Percentiles rank a stretch among this genome's conserved stretches.
These are phyloP conservation scores for Drosophila paramelanica DNA, from an alignment of 2,888 invertebrate species.

Conservation along the genomic window DNA sequence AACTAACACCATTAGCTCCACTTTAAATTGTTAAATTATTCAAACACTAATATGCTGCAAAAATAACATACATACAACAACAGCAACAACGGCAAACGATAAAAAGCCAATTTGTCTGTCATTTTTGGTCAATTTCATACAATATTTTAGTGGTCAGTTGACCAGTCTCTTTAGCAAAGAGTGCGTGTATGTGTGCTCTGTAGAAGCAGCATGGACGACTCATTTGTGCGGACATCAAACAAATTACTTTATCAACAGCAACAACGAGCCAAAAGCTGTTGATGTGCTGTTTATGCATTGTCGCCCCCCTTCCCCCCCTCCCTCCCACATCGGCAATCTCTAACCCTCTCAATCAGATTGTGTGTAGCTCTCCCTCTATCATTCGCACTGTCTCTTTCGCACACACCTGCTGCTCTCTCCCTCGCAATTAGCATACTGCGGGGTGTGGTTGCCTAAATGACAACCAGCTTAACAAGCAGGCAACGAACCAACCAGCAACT, in stretches of 20 bases:
- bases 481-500: constrained; percentile 70
- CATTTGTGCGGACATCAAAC: constrained; percentile 75
- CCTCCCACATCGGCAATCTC: constrained; percentile 16
- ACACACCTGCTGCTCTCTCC: constrained; percentile 53
- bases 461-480: constrained; percentile 58
- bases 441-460: constrained; percentile 76
- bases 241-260: constrained; percentile 78
- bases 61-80: constrained; percentile 46
- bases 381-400: constrained; percentile 3
- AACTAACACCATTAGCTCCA: constrained; percentile 81
- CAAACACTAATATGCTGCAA: constrained; percentile 73
- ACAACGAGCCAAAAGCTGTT: constrained; percentile 71
- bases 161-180: constrained; percentile 47
- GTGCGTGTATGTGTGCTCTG: constrained; percentile 47
- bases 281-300: constrained; percentile 72
- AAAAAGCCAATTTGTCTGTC: constrained; percentile 80
- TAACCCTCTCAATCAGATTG: constrained; percentile 14
- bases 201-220: constrained; percentile 46
- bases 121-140: constrained; percentile 80
- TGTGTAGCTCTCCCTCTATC: constrained; percentile 7
- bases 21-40: constrained; percentile 81
- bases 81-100: constrained; percentile 56
- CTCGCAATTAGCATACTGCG: constrained; percentile 75
- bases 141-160: constrained; percentile 78
- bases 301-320: background rate